A percentile compares a stretch with the other conserved stretches of the same genome.
These are phyloP conservation scores for Philantomba maxwellii DNA, from an alignment of 2,113 vertebrate species.

Conservation along the genomic window DNA sequence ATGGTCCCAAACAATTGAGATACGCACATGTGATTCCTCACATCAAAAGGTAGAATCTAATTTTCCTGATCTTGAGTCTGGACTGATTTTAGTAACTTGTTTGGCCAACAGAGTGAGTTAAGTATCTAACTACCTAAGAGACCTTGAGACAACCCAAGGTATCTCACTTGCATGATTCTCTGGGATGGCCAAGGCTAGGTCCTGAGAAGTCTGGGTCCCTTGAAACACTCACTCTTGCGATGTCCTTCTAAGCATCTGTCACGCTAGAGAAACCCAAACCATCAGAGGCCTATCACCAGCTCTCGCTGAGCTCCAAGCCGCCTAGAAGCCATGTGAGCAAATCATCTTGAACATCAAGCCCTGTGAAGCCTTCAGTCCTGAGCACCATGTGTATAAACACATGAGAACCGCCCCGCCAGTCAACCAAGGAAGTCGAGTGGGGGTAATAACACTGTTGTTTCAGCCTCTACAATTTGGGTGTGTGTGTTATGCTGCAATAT, in stretches of 20 bases:
- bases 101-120: background rate
- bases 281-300: background rate
- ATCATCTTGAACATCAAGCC: background rate
- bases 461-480: background rate
- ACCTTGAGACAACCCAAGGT: no score
- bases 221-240: no score
- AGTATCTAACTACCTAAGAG: no score
- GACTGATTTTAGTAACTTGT: background rate
- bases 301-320: background rate
- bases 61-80: background rate
- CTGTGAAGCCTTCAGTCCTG: background rate
- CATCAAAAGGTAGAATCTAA: background rate
- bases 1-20: background rate
- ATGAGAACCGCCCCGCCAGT: background rate
- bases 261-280: background rate
- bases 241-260: background rate
- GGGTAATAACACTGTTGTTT: background rate
- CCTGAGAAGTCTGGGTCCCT: background rate
- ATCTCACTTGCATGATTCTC: no score
- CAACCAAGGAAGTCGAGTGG: background rate
- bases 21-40: background rate
- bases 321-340: background rate
- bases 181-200: background rate
- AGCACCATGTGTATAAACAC: background rate
- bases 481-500: no score